These are phyloP conservation scores for Leptinotarsa rubiginosa DNA, from an alignment of 2,888 invertebrate species.

Conservation along the genomic window DNA sequence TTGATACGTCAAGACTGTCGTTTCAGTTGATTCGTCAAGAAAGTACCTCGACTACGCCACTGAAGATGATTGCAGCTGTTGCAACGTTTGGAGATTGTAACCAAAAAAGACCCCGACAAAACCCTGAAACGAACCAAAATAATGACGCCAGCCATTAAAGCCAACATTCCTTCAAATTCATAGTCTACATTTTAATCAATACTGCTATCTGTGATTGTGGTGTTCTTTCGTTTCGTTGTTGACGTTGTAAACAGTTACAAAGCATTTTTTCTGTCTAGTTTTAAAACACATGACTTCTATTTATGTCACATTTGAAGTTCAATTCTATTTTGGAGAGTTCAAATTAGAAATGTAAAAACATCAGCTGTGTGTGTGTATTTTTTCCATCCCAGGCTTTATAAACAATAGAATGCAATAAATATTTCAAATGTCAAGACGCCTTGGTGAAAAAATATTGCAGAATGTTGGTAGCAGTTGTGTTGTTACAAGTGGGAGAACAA, in stretches of 20 bases:
- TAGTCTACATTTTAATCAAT: too few relatives aligned
- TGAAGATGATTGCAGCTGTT: too few relatives aligned
- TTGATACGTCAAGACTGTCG: too few relatives aligned
- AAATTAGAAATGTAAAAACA: not conserved
- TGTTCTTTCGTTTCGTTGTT: too few relatives aligned
- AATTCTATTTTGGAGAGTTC: conserved; percentile 7
- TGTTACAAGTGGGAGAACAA: not conserved
- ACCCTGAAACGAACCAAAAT: too few relatives aligned
- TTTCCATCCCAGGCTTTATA: not conserved
- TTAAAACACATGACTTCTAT: not conserved
- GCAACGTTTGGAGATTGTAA: too few relatives aligned
- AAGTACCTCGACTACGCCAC: too few relatives aligned
- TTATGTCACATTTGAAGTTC: not conserved
- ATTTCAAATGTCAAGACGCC: not conserved
- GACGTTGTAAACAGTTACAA: not conserved
- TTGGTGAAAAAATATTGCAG: not conserved
- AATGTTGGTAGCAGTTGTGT: not conserved
- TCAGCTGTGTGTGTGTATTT: conserved; percentile 1
- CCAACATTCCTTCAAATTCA: too few relatives aligned
- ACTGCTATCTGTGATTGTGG: too few relatives aligned
- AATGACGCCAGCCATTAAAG: too few relatives aligned
- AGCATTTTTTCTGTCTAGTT: not conserved
- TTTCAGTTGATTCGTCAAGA: too few relatives aligned
- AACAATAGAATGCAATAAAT: not conserved
- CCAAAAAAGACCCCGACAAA: too few relatives aligned